Conservation (phyloP, 2,888 invertebrate genomes). For the Dicyrtomina minuta region DNA sequence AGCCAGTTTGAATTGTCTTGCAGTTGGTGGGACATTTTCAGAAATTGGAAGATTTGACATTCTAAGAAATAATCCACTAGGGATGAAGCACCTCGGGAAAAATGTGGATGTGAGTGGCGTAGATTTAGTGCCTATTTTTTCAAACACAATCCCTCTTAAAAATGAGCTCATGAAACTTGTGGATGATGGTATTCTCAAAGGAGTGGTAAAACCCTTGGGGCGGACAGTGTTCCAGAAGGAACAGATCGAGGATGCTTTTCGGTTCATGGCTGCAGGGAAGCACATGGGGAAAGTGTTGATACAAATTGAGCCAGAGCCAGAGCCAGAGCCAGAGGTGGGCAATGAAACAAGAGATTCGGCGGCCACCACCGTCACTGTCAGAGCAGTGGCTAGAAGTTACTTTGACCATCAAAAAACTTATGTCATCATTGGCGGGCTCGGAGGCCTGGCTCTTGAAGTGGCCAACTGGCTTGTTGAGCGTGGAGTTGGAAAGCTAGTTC, state of each 20-base stretch:
- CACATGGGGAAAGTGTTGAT: too few species aligned
- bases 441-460: too few species aligned
- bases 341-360: too few species aligned
- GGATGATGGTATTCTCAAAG: constrained; percentile 65
- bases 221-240: constrained; percentile 66
- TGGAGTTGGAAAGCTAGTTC: too few species aligned
- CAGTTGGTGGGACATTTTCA: constrained; percentile 56
- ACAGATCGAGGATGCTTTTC: constrained; percentile 72
- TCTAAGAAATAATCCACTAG: constrained; percentile 65
- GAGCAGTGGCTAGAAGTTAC: constrained; percentile 60
- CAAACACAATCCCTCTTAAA: too few species aligned
- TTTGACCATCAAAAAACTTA: constrained; percentile 62
- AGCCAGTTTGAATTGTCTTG: too few species aligned
- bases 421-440: too few species aligned
- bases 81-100: constrained; percentile 91
- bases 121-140: constrained; percentile 58
- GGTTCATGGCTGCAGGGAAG: constrained; percentile 68
- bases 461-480: constrained; percentile 31
- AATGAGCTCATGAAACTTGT: constrained; percentile 63
- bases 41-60: constrained; percentile 17
- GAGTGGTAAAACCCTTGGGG: constrained; percentile 70
- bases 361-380: too few species aligned
- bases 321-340: constrained; percentile 55
- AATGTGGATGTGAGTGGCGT: too few species aligned
- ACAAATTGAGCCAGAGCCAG: too few species aligned